Evolutionary conservation across 30 jellyfish, hydroid and myxozoan species (phyloP), one percentile per base, ranked within the genome.

Genomic region (Phacellophora camtschatica): DNA sequence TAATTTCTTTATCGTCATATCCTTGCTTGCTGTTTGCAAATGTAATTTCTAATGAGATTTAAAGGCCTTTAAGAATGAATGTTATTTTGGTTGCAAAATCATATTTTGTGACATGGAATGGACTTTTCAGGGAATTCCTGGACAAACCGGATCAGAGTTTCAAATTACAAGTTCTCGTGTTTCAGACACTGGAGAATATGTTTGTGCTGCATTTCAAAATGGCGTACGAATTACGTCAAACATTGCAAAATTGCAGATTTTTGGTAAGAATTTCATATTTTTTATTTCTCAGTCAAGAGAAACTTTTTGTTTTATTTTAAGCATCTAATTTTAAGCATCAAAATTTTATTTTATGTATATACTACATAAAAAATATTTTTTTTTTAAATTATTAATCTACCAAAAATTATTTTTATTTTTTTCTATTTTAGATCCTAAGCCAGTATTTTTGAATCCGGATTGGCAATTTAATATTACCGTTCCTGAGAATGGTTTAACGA

Each of bases 181-280:
- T n/a, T 22, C 84, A 3, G 96, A 92, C 58, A 51, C 92, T 18
- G 98, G 98, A 46, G 74, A 56, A 66, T 92, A 92, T 79, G 69
- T 73, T 39, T 92, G 98, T 53, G 49, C 85, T 22, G 98, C 94
- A n/a, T 18, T 81, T 23, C 51, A 70, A 11, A 57, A 39, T 57
- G 95, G 92, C 2, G 50, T 92, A 39, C 78, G 88, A 34, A 68
- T 59, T 45, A 58, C 74, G 30, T 84, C 96, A 11, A 92, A 84
- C 64, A 62, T 84, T 9, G 98, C 95, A 10, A 57, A 69, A 39
- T 32, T 92, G 63, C 66, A 82, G n/a, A 92, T 92, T 5, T 92
- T 65, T 59, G 98, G 98, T 84, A 71, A 48, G 98, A 2, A n/a
- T 0, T 33, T 10, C 39, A 24, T 50, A 8, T n/a, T 24, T 50